Percentiles rank a stretch among this genome's conserved stretches.
phyloP scores from a whole-genome alignment of 2,797 vertebrate genomes.

The Notolepis coatsorum region DNA sequence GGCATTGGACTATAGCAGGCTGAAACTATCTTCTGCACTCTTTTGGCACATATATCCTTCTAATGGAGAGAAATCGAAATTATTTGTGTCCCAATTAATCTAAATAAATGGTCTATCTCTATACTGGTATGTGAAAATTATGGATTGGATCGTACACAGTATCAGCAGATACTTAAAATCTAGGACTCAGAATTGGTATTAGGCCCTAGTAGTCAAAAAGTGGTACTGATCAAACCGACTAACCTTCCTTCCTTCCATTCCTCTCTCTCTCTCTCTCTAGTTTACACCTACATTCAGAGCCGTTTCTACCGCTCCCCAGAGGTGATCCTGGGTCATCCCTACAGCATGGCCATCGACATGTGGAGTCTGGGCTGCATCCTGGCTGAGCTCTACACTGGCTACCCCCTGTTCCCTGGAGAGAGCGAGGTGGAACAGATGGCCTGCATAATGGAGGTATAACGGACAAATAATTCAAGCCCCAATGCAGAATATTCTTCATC shows the following conservation, averaged over 20 bases:
- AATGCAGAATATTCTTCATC: no score
- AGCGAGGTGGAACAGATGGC: constrained; percentile 94
- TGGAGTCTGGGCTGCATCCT: constrained; percentile 97
- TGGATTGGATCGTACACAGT: no score
- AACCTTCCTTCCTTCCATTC: no score
- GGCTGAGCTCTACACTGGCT: constrained; percentile 91
- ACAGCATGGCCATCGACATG: constrained; percentile 95
- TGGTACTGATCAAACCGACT: no score
- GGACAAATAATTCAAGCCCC: not conserved
- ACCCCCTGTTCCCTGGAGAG: constrained; percentile 92
- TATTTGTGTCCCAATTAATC: no score
- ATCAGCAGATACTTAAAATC: no score
- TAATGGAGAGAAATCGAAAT: no score
- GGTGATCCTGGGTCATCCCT: constrained; percentile 93
- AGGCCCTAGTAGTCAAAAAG: not conserved
- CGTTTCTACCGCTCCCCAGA: constrained; percentile 95
- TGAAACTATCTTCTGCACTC: no score
- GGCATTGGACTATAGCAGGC: no score
- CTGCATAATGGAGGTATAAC: constrained; percentile 94
- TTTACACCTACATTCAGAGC: constrained; percentile 95
- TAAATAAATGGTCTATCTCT: no score
- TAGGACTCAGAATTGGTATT: no score
- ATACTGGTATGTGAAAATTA: no score
- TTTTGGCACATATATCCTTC: not conserved
- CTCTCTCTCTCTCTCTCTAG: constrained; percentile 60